phyloP scores from a whole-genome alignment of 2,113 vertebrate genomes.

The Rhombomys opimus region DNA sequence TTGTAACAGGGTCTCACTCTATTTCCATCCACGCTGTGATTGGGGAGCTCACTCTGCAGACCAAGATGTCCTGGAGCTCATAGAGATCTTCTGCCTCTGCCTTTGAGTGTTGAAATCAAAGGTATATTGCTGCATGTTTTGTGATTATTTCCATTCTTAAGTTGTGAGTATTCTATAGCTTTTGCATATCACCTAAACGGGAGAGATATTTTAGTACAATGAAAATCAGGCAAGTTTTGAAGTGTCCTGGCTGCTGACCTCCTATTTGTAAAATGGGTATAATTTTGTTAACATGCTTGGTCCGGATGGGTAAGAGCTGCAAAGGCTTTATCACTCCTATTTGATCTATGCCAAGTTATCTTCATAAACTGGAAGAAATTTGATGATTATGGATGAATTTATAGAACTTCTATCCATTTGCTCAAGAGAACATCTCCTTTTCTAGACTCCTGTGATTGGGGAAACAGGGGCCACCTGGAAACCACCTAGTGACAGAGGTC shows the following conservation, averaged over 20 bases:
- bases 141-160: neutral
- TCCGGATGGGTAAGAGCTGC: neutral
- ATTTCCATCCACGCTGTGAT: neutral
- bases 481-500: neutral
- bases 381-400: neutral
- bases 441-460: neutral
- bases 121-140: neutral
- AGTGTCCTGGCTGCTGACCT: neutral
- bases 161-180: neutral
- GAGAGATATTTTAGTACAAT: slow-evolving; percentile 12
- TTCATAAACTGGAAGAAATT: neutral
- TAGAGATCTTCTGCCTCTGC: too few species aligned
- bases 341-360: neutral
- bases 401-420: neutral
- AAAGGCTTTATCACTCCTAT: neutral
- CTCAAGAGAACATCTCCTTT: neutral
- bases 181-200: neutral
- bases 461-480: neutral
- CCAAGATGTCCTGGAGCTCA: neutral
- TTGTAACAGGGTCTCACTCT: neutral
- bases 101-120: neutral
- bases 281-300: neutral
- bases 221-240: neutral
- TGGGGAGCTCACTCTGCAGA: neutral
- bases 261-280: neutral